Evolutionary conservation across 2,888 invertebrate genomes (phyloP).

Genomic region (Synergus itoensis): DNA sequence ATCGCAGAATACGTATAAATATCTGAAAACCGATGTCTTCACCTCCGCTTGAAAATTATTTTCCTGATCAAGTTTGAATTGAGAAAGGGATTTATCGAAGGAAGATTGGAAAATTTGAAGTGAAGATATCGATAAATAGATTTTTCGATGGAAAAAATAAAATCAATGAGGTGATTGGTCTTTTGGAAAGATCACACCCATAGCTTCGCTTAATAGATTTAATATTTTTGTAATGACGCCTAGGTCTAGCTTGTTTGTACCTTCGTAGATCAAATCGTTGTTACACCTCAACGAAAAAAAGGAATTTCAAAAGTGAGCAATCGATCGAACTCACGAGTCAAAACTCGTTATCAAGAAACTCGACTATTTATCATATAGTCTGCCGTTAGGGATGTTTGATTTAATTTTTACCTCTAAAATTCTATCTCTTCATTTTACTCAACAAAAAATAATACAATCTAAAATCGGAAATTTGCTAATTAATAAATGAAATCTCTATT

Average conservation of each 20-base stretch:
- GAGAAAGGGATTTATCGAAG: not conserved
- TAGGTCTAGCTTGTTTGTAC: conserved; percentile 73
- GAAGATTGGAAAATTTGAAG: conserved; percentile 37
- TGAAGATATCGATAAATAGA: conserved; percentile 56
- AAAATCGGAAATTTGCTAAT: not conserved
- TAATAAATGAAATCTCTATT: not conserved
- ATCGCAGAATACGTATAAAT: conserved; percentile 18
- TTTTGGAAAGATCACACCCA: conserved; percentile 58
- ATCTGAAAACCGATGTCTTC: conserved; percentile 43
- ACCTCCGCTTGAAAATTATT: conserved; percentile 20
- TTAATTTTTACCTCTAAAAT: too few relatives aligned
- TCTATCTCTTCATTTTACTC: too few relatives aligned
- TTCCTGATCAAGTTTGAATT: conserved; percentile 1
- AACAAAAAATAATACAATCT: not conserved
- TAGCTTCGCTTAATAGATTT: conserved; percentile 77
- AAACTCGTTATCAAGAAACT: not conserved
- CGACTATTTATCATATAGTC: not conserved
- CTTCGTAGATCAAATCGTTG: conserved; percentile 59
- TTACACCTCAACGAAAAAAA: conserved; percentile 45
- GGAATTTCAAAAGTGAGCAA: conserved; percentile 17
- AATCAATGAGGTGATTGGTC: conserved; percentile 23
- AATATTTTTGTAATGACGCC: conserved; percentile 78
- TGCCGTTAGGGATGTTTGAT: too few relatives aligned
- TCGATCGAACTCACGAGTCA: not conserved
- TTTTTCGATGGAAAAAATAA: conserved; percentile 60